These are phyloP conservation scores for Scaptomyza graminum DNA, from an alignment of 1,140 invertebrate species.

Conservation along the genomic window DNA sequence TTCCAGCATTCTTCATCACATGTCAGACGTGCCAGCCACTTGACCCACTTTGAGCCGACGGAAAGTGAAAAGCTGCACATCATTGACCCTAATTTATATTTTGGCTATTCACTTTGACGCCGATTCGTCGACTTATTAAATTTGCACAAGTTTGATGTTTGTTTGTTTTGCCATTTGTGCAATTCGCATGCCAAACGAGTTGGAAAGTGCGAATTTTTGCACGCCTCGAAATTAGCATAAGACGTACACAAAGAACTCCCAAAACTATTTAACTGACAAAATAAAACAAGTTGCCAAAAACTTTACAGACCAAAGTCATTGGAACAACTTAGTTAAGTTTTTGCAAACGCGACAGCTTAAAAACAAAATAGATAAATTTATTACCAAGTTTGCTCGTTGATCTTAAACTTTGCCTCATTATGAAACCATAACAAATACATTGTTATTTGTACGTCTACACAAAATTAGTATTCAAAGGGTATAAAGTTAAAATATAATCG, in stretches of 20 bases:
- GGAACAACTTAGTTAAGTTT: conserved; percentile 24
- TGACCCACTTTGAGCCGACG: conserved; percentile 57
- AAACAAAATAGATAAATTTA: conserved; percentile 35
- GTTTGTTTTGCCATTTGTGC: conserved; percentile 44
- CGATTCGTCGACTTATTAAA: conserved; percentile 50
- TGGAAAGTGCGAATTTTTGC: conserved; percentile 81
- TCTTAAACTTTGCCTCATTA: conserved; percentile 19
- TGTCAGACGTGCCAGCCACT: conserved; percentile 11
- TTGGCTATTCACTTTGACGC: conserved; percentile 49
- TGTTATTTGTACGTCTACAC: neutral
- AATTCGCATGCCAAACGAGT: conserved; percentile 66
- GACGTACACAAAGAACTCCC: conserved; percentile 45
- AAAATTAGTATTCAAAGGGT: neutral
- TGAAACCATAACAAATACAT: conserved; percentile 13
- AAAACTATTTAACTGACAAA: conserved; percentile 35
- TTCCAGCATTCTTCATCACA: conserved; percentile 36
- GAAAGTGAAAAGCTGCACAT: conserved; percentile 70
- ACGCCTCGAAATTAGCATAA: conserved; percentile 76
- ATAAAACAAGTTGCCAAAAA: conserved; percentile 37
- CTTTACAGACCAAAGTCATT: conserved; percentile 29
- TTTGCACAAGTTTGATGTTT: conserved; percentile 43
- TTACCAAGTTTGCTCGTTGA: conserved; percentile 5
- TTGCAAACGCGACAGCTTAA: neutral
- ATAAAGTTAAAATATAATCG: neutral
- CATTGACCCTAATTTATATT: conserved; percentile 71